Conservation (phyloP, 2,797 vertebrate species). For the Otus scops region DNA sequence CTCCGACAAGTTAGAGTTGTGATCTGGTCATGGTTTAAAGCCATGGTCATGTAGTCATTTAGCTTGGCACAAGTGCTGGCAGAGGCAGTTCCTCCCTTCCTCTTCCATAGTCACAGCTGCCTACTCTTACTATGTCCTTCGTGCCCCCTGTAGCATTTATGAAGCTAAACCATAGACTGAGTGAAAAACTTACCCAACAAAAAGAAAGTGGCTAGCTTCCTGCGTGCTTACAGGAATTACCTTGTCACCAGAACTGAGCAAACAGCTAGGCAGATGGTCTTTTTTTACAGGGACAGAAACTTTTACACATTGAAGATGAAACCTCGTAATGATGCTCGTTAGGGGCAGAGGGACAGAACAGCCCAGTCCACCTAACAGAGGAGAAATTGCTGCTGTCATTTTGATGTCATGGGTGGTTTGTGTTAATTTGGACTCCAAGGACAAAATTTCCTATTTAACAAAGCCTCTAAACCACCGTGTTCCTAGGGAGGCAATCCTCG, state of each 20-base stretch:
- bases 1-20: neutral
- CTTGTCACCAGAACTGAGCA: neutral
- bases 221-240: neutral
- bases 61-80: neutral
- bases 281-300: neutral
- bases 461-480: neutral
- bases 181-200: neutral
- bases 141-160: neutral
- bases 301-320: neutral
- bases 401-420: neutral
- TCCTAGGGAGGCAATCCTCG: neutral
- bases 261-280: neutral
- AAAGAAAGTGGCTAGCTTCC: neutral
- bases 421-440: neutral
- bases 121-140: neutral
- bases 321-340: neutral
- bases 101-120: neutral
- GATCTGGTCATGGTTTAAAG: neutral
- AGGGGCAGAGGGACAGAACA: fast-evolving
- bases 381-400: neutral
- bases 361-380: neutral
- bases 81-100: neutral
- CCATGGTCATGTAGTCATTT: neutral
- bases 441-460: neutral
- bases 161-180: neutral